Base-by-base conservation (phyloP, 2,113 vertebrate species). In the Budorcas taxicolor region DNA sequence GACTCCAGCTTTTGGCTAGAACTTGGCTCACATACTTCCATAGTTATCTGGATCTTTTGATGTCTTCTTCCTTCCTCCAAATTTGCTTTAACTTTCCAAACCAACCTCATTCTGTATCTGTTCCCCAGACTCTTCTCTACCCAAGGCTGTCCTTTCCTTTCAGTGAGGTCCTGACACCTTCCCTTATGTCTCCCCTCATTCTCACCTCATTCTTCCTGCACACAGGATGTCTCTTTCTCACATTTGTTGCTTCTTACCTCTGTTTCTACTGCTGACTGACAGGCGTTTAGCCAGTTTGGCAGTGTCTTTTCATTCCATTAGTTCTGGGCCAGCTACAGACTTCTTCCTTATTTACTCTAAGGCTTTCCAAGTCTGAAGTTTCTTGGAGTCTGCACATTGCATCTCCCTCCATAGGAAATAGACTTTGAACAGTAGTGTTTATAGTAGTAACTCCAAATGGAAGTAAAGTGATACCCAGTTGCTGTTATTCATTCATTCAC, bases 401-500 rank as follows among this genome's bases (percentile, higher is more conserved):
- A 29, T 87, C 90, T 96, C 40, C 52, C 36, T 76, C 57, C 45
- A 29, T 67, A 86, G 67, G 76, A 97, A 90, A 36, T 29, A 64
- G 67, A 57, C 76, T 93, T 87, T 67, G 45, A 36, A 62, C 8
- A 82, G 62, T 78, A 40, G n/a, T 83, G 71, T 95, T 95, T 92
- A 76, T 50, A 95, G 67, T 78, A 93, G 89, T 87, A n/a, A 84
- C 71, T 94, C 40, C 33, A 90, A 91, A 43, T 36, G 50, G 80
- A 91, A 47, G 71, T 90, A 86, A 93, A 90, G 92, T 90, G 71
- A 92, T 71, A 84, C 67, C 43, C 88, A 53, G 40, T 95, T 36
- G 13, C 53, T 85, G 36, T 92, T 85, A 92, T 92, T 96, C 91
- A 83, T 74, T 95, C 91, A 97, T 95, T 97, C 88, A 94, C 78